A percentile compares a stretch with the other conserved stretches of the same genome.
phyloP scores from a whole-genome alignment of 2,888 invertebrate genomes.

The Drosophila borealis region DNA sequence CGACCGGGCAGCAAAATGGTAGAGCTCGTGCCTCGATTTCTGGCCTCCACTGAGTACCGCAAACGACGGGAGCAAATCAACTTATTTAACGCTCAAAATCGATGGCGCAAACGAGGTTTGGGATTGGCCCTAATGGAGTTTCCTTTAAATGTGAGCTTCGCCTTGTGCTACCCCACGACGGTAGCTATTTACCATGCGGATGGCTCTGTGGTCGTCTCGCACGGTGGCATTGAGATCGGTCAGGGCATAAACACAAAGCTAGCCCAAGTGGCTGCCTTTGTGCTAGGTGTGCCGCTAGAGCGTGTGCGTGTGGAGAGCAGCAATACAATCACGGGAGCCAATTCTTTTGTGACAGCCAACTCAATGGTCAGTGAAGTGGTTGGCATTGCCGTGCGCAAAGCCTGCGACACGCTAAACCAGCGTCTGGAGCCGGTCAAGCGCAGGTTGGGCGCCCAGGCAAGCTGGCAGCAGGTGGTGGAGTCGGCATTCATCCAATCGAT shows the following conservation, averaged over 20 bases:
- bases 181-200: constrained; percentile 90
- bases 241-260: constrained; percentile 90
- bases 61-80: constrained; percentile 86
- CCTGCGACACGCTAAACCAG: constrained; percentile 87
- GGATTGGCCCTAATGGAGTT: constrained; percentile 88
- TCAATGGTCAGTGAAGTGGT: constrained; percentile 88
- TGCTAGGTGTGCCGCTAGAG: constrained; percentile 86
- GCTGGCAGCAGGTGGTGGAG: constrained; percentile 86
- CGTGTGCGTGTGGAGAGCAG: constrained; percentile 50
- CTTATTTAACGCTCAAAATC: constrained; percentile 88
- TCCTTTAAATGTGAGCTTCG: constrained; percentile 31
- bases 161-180: constrained; percentile 86
- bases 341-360: constrained; percentile 87
- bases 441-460: constrained; percentile 72
- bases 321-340: constrained; percentile 86
- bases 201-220: constrained; percentile 89
- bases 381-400: constrained; percentile 87
- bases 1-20: constrained; percentile 81
- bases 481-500: constrained; percentile 78
- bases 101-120: constrained; percentile 93
- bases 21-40: constrained; percentile 86
- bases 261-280: constrained; percentile 90
- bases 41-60: constrained; percentile 86
- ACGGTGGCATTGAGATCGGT: constrained; percentile 91
- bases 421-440: constrained; percentile 87